These are phyloP conservation scores for Odontothrips loti DNA, from an alignment of 2,888 invertebrate species.

Conservation along the genomic window DNA sequence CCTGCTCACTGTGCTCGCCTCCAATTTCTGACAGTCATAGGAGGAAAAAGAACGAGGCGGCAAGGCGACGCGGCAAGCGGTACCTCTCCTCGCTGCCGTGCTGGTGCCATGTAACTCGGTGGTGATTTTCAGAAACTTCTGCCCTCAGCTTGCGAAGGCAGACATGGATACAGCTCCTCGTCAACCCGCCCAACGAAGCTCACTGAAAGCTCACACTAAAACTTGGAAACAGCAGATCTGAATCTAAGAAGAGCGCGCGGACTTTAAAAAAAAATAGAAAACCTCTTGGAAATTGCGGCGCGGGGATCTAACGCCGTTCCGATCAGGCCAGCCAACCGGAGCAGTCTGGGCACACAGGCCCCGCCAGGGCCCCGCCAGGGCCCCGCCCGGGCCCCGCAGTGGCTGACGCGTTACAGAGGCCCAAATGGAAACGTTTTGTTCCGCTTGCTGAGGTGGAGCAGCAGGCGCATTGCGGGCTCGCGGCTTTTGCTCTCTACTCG, in stretches of 20 bases:
- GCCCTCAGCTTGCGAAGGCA: background rate
- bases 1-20: background rate
- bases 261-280: background rate
- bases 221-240: background rate
- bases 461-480: background rate
- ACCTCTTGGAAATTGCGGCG: background rate
- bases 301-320: background rate
- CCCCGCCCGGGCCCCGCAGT: background rate
- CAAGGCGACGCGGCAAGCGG: background rate
- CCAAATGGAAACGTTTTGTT: background rate
- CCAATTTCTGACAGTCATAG: constrained; percentile 23
- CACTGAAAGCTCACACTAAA: background rate
- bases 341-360: background rate
- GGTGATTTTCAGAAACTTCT: background rate
- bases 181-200: too few relatives aligned
- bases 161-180: too few relatives aligned
- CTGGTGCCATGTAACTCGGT: background rate
- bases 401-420: background rate
- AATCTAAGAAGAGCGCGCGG: too few relatives aligned
- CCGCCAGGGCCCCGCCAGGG: background rate
- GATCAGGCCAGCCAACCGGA: background rate
- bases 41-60: background rate
- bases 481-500: background rate
- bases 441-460: background rate
- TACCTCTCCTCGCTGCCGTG: background rate